Percentiles rank a stretch among this genome's conserved stretches.
Conservation (phyloP, 2,888 invertebrate species). For the Ophion costatus region DNA sequence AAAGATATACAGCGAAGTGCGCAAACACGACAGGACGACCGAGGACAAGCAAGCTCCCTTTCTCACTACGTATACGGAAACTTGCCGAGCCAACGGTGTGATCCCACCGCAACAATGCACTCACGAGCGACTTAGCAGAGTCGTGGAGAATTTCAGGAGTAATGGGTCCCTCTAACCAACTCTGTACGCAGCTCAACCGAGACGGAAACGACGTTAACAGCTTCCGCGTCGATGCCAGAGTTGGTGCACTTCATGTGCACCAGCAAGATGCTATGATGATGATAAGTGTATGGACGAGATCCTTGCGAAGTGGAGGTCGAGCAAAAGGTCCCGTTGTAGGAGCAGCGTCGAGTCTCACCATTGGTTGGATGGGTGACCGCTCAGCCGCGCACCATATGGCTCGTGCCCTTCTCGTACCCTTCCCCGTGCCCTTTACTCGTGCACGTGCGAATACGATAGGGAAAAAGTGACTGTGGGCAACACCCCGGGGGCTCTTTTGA, state of each 20-base stretch:
- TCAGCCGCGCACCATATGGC: too few relatives aligned
- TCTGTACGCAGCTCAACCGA: constrained; percentile 10
- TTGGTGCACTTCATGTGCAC: not conserved
- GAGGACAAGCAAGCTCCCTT: constrained; percentile 35
- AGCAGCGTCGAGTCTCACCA: too few relatives aligned
- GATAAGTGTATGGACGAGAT: not conserved
- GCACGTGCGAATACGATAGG: too few relatives aligned
- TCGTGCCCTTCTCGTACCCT: too few relatives aligned
- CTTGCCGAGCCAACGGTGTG: constrained; percentile 49
- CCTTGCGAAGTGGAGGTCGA: too few relatives aligned
- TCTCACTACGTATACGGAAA: constrained; percentile 3
- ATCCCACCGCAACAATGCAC: constrained; percentile 52
- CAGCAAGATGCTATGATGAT: not conserved
- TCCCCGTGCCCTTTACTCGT: too few relatives aligned
- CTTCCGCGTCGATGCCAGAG: constrained; percentile 8
- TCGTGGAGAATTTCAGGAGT: constrained; percentile 38
- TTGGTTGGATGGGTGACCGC: too few relatives aligned
- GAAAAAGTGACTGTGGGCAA: too few relatives aligned
- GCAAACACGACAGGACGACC: constrained; percentile 28
- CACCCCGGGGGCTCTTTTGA: too few relatives aligned
- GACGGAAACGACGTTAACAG: constrained; percentile 26
- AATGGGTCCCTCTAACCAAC: constrained; percentile 15
- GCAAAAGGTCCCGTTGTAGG: too few relatives aligned
- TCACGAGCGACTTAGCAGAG: constrained; percentile 41
- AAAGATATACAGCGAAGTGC: constrained; percentile 8